phyloP scores from a whole-genome alignment of 2,888 invertebrate species.

The Holacanthella duospinosa region DNA sequence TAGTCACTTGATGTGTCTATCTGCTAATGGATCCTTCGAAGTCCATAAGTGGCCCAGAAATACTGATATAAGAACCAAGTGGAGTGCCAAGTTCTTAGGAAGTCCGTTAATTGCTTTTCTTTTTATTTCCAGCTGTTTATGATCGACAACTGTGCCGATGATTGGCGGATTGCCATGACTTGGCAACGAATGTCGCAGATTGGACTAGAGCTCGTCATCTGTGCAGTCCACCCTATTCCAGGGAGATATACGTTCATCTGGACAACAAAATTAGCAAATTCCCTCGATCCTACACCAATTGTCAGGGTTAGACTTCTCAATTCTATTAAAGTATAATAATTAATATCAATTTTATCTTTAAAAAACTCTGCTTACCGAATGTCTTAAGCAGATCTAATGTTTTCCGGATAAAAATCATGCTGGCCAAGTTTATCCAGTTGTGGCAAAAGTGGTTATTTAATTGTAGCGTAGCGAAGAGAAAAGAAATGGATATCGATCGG shows the following conservation, averaged over 20 bases:
- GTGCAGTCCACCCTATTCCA: conserved; percentile 96
- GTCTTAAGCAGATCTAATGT: too few species aligned
- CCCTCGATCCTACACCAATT: conserved; percentile 22
- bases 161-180: conserved; percentile 99
- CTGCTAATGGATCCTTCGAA: too few species aligned
- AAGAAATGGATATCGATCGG: too few species aligned
- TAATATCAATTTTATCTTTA: neutral
- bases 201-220: conserved; percentile 80
- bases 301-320: conserved; percentile 13
- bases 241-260: conserved; percentile 92
- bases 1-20: too few species aligned
- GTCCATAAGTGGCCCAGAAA: too few species aligned
- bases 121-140: conserved; percentile 75
- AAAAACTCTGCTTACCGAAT: too few species aligned
- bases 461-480: too few species aligned
- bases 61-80: too few species aligned
- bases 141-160: conserved; percentile 99
- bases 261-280: conserved; percentile 77
- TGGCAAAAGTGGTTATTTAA: too few species aligned
- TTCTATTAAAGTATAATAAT: neutral
- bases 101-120: neutral
- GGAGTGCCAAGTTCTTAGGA: too few species aligned
- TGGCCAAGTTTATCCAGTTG: too few species aligned
- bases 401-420: too few species aligned
- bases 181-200: conserved; percentile 93